phyloP scores from a whole-genome alignment of 2,888 invertebrate species.

The Monoplex corrugatus region DNA sequence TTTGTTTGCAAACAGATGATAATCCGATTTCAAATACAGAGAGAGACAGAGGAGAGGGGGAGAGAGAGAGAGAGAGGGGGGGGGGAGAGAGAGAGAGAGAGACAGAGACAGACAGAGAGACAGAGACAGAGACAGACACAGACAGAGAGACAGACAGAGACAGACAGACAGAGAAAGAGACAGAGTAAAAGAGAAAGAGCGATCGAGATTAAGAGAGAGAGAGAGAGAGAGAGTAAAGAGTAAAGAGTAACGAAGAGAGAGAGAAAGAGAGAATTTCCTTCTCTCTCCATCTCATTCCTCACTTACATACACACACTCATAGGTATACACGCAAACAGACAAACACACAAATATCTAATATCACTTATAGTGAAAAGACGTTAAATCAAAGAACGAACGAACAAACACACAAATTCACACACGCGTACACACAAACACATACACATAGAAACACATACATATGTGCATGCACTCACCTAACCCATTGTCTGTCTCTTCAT shows the following conservation, averaged over 20 bases:
- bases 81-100: neutral
- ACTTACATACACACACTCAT: conserved; percentile 2
- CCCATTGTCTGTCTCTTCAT: conserved; percentile 3
- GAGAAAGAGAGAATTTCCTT: too few relatives aligned
- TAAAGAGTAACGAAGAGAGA: too few relatives aligned
- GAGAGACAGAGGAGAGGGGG: too few relatives aligned
- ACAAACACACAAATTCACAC: conserved; percentile 7
- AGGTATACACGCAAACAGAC: neutral
- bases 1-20: too few relatives aligned
- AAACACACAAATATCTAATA: neutral
- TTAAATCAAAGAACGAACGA: neutral
- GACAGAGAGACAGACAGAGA: neutral
- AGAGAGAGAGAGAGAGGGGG: neutral
- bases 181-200: neutral
- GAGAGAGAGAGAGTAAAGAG: neutral
- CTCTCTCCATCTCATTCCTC: too few relatives aligned
- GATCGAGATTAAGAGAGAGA: neutral
- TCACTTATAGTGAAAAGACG: neutral
- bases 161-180: neutral
- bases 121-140: neutral
- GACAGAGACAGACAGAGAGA: neutral
- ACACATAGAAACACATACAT: neutral
- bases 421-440: neutral
- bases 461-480: neutral
- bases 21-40: too few relatives aligned